Base-by-base conservation (phyloP, 2,113 vertebrate species). In the Platycercus adscitus region DNA sequence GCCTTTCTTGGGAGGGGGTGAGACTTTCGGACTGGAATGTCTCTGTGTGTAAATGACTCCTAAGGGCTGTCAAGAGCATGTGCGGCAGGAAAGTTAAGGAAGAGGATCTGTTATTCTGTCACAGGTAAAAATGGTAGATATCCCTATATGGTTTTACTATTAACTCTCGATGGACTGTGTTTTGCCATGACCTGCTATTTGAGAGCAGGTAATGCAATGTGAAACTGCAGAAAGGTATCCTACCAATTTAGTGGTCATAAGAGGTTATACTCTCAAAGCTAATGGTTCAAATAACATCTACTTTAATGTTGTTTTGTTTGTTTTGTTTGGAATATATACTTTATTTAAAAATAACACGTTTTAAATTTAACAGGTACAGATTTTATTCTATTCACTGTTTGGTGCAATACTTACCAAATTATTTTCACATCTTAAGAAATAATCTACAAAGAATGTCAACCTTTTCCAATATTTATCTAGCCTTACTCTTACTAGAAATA, bases 401-500 rank as follows among this genome's bases (percentile, higher is more conserved):
- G 52, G 23, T 77, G 33, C 56, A 72, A 35, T 56, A 56, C 17
- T 89, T 79, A 72, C 35, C 37, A 69, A 76, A 85, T 85, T 85
- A 43, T 65, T 92, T 92, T 80, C 16, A 61, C 44, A 35, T 70
- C 23, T 88, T 78, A 24, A 24, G 28, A 78, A 90, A 73, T 80
- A 39, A 90, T 85, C 52, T 81, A 28, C 29, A 17, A 9, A 14
- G 66, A 81, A 69, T 92, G 56, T 75, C 91, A 92, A 24, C n/a
- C 17, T 76, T 55, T 86, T 83, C 39, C 33, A 94, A 63, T 88
- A 68, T 86, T 88, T 91, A 86, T 81, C 60, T 93, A 94, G 50
- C 72, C 15, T 77, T 72, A 26, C 29, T 79, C 29, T 77, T 89
- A 39, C 29, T 77, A 50, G 50, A 66, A 50, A 33, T 81, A 19